A percentile compares a stretch with the other conserved stretches of the same genome.
Conservation (phyloP, 1,140 invertebrate genomes). For the Andricus grossulariae region DNA sequence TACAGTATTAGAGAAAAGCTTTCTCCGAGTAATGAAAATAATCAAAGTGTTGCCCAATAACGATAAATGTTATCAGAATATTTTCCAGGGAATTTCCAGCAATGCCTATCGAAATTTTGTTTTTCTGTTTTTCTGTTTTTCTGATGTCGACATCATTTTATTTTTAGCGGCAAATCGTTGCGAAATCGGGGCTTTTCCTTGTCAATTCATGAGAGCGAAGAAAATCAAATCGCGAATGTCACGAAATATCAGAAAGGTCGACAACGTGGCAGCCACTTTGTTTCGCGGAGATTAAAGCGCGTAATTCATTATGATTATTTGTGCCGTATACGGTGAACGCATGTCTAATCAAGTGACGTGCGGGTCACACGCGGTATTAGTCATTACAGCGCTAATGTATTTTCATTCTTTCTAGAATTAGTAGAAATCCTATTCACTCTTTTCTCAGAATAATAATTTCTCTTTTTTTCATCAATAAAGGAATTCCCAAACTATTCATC, state of each 20-base stretch:
- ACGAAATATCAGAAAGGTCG: constrained; percentile 55
- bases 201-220: neutral
- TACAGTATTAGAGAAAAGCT: no score
- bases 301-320: constrained; percentile 56
- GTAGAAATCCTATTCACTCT: constrained; percentile 10
- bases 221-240: constrained; percentile 39
- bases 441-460: constrained; percentile 16
- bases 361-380: constrained; percentile 51
- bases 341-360: constrained; percentile 54
- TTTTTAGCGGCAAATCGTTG: neutral
- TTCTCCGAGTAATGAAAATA: no score
- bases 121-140: no score
- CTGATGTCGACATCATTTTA: neutral
- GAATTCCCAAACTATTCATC: neutral
- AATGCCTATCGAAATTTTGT: no score
- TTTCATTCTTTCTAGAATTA: neutral
- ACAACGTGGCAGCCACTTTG: constrained; percentile 51
- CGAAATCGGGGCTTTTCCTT: constrained; percentile 7
- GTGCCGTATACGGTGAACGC: constrained; percentile 41
- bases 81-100: no score
- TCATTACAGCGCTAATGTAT: constrained; percentile 40
- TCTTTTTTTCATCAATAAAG: neutral
- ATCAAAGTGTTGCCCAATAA: no score
- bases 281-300: constrained; percentile 51
- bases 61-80: no score